Conservation (phyloP, 2,888 invertebrate genomes). For the Ennomos fuscantarius region DNA sequence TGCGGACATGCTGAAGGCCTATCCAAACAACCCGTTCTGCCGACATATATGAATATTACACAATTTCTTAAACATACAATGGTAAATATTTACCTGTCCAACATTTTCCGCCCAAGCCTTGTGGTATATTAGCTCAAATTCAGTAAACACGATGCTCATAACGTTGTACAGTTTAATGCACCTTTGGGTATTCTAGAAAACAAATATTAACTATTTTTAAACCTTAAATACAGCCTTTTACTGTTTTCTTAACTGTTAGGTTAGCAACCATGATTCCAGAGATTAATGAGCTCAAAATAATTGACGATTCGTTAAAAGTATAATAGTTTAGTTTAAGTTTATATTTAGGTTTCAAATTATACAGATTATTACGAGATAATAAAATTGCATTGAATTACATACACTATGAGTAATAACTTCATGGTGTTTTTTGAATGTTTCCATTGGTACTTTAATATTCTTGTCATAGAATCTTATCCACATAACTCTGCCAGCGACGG, state of each 20-base stretch:
- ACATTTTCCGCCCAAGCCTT: conserved; percentile 92
- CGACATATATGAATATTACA: no score
- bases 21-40: no score
- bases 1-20: no score
- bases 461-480: conserved; percentile 93
- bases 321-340: no score
- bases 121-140: conserved; percentile 93
- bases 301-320: no score
- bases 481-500: conserved; percentile 91
- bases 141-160: conserved; percentile 90
- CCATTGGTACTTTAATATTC: conserved; percentile 91
- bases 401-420: conserved; percentile 80
- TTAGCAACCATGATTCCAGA: no score
- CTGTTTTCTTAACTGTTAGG: no score
- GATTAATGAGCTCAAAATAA: no score
- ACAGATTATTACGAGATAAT: neutral
- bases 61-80: no score
- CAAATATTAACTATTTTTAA: neutral
- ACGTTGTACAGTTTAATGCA: conserved; percentile 92
- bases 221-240: no score
- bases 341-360: no score
- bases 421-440: conserved; percentile 73
- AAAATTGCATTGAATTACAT: conserved; percentile 8
- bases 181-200: conserved; percentile 87
- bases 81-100: conserved; percentile 83